Evolutionary conservation across 2,888 invertebrate species (phyloP).

Genomic region (Dicranocentrus wangi): DNA sequence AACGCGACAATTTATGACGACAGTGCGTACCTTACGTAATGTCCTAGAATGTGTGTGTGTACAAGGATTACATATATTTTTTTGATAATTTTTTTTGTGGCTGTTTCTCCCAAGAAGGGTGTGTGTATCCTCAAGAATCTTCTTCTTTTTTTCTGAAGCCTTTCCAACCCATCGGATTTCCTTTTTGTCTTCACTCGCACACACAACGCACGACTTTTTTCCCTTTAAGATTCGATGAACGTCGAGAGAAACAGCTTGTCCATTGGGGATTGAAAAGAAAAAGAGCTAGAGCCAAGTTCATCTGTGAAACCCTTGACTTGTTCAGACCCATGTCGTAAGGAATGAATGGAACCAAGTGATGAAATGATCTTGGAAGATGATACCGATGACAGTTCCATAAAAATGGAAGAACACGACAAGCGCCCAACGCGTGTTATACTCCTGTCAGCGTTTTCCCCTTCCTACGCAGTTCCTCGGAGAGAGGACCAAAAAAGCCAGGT

Average conservation of each 20-base stretch:
- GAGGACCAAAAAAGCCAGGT: no score
- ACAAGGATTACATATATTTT: neutral
- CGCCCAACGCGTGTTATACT: no score
- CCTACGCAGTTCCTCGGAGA: no score
- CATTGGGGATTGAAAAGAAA: neutral
- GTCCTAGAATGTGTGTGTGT: no score
- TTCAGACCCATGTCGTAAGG: neutral
- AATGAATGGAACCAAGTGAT: neutral
- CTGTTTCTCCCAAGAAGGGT: no score
- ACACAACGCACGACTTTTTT: neutral
- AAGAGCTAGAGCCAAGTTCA: neutral
- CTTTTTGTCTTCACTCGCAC: neutral
- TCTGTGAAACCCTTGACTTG: neutral
- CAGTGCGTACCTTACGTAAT: no score
- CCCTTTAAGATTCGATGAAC: neutral
- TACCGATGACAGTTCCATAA: slow-evolving; percentile 8
- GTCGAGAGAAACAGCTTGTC: neutral
- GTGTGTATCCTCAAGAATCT: no score
- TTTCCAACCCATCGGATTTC: neutral
- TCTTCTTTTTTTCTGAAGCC: no score
- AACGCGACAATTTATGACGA: no score
- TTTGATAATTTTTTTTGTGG: no score
- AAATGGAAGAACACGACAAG: slow-evolving; percentile 3
- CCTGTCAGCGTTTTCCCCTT: no score
- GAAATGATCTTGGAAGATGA: neutral